Evolutionary conservation across 2,113 vertebrate genomes (phyloP).

Genomic region (Muscicapa adusta): DNA sequence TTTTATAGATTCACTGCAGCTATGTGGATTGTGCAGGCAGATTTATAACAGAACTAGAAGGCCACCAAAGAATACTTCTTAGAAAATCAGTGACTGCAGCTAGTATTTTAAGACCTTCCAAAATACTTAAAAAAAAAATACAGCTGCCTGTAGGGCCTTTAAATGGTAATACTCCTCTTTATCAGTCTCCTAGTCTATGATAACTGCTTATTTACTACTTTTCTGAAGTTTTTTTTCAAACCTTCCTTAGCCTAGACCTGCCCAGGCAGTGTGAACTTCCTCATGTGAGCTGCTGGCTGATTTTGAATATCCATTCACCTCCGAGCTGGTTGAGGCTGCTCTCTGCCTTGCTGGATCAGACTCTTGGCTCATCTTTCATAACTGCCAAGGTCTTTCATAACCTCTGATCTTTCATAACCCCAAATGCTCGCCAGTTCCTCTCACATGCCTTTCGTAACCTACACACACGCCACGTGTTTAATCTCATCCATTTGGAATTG

Average conservation of each 20-base stretch:
- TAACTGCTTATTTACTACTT: neutral
- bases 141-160: neutral
- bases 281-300: neutral
- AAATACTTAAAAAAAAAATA: neutral
- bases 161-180: neutral
- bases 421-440: neutral
- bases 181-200: neutral
- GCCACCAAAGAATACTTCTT: neutral
- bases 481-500: neutral
- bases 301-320: neutral
- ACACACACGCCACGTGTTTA: neutral
- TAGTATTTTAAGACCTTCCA: neutral
- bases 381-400: conserved; percentile 48
- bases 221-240: neutral
- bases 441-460: conserved; percentile 7
- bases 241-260: neutral
- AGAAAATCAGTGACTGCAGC: neutral
- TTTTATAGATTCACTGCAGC: neutral
- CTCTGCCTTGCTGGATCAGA: neutral
- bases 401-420: conserved; percentile 52
- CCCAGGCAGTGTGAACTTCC: neutral
- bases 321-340: neutral
- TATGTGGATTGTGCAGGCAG: neutral
- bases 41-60: neutral
- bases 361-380: neutral